Evolutionary conservation across 2,797 vertebrate species (phyloP).

Genomic region (Phyllotis vaccarum): DNA sequence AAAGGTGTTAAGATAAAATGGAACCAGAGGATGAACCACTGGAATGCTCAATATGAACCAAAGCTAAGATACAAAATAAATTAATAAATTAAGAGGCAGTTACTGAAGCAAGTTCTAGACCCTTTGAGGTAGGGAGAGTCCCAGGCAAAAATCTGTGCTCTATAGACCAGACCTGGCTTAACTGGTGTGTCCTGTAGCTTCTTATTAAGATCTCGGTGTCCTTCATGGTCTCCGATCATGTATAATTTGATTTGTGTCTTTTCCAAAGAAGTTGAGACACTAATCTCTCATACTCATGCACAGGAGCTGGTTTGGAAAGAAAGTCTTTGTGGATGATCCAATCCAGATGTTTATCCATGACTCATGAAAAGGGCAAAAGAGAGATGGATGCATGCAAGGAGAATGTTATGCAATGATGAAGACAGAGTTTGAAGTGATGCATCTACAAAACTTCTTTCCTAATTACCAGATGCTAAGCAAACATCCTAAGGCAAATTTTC

Average conservation of each 20-base stretch:
- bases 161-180: neutral
- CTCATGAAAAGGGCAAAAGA: neutral
- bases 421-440: neutral
- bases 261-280: neutral
- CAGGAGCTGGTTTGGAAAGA: neutral
- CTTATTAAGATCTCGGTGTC: neutral
- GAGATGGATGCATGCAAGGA: neutral
- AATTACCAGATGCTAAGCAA: neutral
- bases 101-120: neutral
- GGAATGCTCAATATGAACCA: neutral
- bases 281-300: neutral
- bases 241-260: neutral
- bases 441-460: neutral
- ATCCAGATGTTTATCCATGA: neutral
- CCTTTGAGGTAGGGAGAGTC: neutral
- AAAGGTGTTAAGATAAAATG: neutral
- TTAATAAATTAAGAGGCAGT: neutral
- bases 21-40: neutral
- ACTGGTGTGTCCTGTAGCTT: neutral
- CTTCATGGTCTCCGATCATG: neutral
- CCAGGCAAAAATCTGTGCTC: neutral
- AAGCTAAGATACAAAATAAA: slow-evolving; percentile 33
- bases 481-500: neutral
- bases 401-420: neutral
- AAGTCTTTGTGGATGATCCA: slow-evolving; percentile 24